Conservation (phyloP, 2,888 invertebrate species). For the Tetragonisca angustula region DNA sequence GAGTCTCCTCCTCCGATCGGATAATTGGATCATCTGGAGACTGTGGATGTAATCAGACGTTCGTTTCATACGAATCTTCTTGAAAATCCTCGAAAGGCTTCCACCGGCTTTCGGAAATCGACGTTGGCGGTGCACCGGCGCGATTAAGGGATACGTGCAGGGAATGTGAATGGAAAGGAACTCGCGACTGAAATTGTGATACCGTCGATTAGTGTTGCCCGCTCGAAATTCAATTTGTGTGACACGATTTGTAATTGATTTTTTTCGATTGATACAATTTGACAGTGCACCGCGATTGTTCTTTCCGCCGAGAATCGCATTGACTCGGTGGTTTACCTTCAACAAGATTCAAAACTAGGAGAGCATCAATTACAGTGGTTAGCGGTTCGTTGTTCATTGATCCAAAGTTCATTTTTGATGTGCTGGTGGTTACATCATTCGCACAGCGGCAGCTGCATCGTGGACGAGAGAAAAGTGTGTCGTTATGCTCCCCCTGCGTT, state of each 20-base stretch:
- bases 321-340: too few relatives aligned
- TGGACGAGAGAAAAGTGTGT: conserved; percentile 37
- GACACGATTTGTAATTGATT: too few relatives aligned
- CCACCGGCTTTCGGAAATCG: conserved; percentile 9
- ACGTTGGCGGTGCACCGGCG: background rate
- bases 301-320: too few relatives aligned
- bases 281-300: too few relatives aligned
- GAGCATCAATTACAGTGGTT: too few relatives aligned
- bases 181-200: background rate
- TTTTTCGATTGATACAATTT: too few relatives aligned
- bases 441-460: background rate
- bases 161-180: background rate
- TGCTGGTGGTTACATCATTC: background rate
- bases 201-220: background rate
- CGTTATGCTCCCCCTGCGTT: conserved; percentile 26
- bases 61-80: background rate
- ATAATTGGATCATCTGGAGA: background rate
- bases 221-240: background rate
- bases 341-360: too few relatives aligned
- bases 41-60: background rate
- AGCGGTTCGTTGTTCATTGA: too few relatives aligned
- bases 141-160: conserved; percentile 40
- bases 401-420: background rate
- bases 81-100: background rate
- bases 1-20: background rate